Evolutionary conservation across 2,113 vertebrate genomes (phyloP).

Genomic region (Podilymbus podiceps): DNA sequence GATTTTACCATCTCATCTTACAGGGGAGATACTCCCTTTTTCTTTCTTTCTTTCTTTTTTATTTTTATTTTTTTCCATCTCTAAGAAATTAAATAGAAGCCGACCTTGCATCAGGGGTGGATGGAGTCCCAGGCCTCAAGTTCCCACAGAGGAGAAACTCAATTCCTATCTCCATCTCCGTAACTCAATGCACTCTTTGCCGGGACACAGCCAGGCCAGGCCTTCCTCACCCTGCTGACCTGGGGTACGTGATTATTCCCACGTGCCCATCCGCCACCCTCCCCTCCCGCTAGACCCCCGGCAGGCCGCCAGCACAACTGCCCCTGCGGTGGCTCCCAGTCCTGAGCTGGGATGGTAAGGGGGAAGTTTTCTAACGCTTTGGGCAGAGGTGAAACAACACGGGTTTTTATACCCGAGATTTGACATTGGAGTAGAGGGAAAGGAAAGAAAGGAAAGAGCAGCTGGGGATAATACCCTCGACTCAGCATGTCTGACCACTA

Average conservation of each 20-base stretch:
- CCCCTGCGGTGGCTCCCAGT: neutral
- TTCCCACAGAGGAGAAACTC: neutral
- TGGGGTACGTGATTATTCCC: neutral
- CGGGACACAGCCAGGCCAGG: neutral
- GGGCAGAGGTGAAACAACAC: neutral
- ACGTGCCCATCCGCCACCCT: neutral
- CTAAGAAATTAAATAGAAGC: neutral
- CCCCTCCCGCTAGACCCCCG: too few species aligned
- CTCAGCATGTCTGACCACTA: neutral
- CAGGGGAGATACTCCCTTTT: neutral
- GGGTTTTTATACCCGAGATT: neutral
- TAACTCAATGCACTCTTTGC: neutral
- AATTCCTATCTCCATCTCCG: neutral
- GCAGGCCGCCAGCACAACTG: neutral
- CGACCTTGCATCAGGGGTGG: neutral
- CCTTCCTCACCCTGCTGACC: neutral
- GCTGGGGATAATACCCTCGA: neutral
- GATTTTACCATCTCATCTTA: neutral
- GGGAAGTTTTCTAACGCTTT: neutral
- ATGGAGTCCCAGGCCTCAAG: neutral
- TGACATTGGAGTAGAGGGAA: neutral
- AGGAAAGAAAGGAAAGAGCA: neutral
- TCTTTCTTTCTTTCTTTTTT: neutral
- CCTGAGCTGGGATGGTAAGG: neutral
- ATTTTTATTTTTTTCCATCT: rapidly evolving